A percentile compares a stretch with the other conserved stretches of the same genome.
Evolutionary conservation across 2,797 vertebrate species (phyloP).

Genomic region (Zalophus californianus): DNA sequence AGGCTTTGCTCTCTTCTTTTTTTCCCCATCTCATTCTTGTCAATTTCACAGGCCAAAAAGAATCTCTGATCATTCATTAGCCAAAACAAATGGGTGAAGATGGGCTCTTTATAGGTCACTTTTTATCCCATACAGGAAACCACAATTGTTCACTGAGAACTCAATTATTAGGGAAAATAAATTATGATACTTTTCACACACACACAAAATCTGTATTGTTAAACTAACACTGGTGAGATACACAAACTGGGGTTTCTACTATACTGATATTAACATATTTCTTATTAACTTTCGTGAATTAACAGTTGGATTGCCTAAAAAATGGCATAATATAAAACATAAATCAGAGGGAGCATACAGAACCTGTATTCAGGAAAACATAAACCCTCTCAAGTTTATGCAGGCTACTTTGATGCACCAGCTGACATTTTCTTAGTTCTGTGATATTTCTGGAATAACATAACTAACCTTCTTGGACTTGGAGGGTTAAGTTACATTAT

Average conservation of each 20-base stretch:
- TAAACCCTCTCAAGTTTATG: constrained; percentile 35
- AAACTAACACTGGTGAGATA: background rate
- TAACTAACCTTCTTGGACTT: constrained; percentile 68
- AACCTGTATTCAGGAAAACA: background rate
- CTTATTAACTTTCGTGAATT: background rate
- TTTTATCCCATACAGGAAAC: constrained; percentile 25
- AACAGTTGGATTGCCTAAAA: background rate
- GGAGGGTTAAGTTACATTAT: constrained; percentile 62
- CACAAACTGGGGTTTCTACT: background rate
- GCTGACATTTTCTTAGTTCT: constrained; percentile 45
- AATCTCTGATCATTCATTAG: constrained; percentile 5
- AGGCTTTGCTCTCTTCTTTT: background rate
- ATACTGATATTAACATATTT: background rate
- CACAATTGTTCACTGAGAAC: background rate
- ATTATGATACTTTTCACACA: background rate
- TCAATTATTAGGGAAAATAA: constrained; percentile 8
- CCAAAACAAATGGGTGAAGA: background rate
- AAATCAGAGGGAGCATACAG: constrained; percentile 18
- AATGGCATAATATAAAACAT: background rate
- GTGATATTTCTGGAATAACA: constrained; percentile 55
- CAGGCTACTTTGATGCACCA: constrained; percentile 8
- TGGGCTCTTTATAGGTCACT: background rate
- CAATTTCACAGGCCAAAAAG: background rate
- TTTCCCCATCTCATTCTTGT: background rate
- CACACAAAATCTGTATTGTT: background rate